A percentile compares a stretch with the other conserved stretches of the same genome.
Evolutionary conservation across 2,113 vertebrate genomes (phyloP).

Genomic region (Morphnarchus princeps): DNA sequence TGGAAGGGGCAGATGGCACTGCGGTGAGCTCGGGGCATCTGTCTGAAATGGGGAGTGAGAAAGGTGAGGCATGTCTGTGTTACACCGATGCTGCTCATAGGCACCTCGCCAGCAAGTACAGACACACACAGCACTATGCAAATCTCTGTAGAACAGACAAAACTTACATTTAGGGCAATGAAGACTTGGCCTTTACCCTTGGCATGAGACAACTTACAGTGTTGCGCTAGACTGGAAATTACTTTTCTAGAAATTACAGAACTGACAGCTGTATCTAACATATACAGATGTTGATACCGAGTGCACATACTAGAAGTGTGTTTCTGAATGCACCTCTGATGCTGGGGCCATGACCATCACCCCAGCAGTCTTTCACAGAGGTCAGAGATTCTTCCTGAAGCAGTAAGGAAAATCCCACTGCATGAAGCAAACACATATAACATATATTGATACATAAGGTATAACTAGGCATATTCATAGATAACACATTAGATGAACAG

Average conservation of each 20-base stretch:
- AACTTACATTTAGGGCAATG: not conserved
- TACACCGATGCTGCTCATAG: not conserved
- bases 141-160: not conserved
- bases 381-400: not conserved
- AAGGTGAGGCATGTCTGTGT: not conserved
- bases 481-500: not conserved
- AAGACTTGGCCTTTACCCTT: not conserved
- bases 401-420: not conserved
- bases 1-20: not conserved
- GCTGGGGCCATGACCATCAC: not conserved
- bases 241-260: not conserved
- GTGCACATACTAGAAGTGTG: not conserved
- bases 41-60: not conserved
- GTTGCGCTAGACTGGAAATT: not conserved
- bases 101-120: not conserved
- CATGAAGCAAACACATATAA: rapidly evolving
- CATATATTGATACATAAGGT: not conserved
- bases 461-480: not conserved
- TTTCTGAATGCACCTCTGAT: not conserved
- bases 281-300: not conserved
- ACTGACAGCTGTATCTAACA: not conserved
- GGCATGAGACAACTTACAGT: not conserved
- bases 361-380: not conserved
- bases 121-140: not conserved
- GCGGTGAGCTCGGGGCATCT: not conserved